These are phyloP conservation scores for Andrena fulva DNA, from an alignment of 2,888 invertebrate species.

Conservation along the genomic window DNA sequence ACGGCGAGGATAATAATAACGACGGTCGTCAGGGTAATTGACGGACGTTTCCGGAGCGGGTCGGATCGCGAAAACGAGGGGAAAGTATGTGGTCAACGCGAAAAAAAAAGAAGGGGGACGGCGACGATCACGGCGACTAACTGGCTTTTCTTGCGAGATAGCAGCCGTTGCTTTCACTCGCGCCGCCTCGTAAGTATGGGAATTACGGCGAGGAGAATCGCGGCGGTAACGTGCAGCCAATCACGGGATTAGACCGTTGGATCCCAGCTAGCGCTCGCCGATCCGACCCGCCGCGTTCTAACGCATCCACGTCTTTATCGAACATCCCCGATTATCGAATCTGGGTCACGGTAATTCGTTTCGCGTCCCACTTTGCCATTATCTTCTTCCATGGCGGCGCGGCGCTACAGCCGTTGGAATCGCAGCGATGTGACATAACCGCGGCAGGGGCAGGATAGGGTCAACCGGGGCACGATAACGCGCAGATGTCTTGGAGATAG, in stretches of 20 bases:
- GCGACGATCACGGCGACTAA: slow-evolving; percentile 19
- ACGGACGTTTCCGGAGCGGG: slow-evolving; percentile 4
- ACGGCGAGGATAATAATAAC: neutral
- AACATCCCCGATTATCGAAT: slow-evolving; percentile 63
- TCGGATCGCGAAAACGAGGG: slow-evolving; percentile 58
- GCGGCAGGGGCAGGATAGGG: slow-evolving; percentile 28
- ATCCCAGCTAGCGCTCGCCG: neutral
- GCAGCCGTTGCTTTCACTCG: slow-evolving; percentile 67
- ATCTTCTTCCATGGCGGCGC: slow-evolving; percentile 46
- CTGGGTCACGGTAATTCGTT: slow-evolving; percentile 70
- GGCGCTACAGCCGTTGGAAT: slow-evolving; percentile 9
- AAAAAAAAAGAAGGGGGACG: slow-evolving; percentile 10
- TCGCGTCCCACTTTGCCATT: slow-evolving; percentile 63
- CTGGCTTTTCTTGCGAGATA: slow-evolving; percentile 61
- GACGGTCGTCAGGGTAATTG: neutral
- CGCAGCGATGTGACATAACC: slow-evolving; percentile 50
- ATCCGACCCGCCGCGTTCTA: neutral
- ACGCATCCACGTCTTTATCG: slow-evolving; percentile 57
- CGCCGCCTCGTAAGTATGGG: slow-evolving; percentile 9
- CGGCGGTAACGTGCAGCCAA: slow-evolving; percentile 12
- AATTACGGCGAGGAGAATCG: slow-evolving; percentile 19
- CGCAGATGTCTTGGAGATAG: neutral
- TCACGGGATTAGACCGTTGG: neutral
- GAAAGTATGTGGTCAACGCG: slow-evolving; percentile 65
- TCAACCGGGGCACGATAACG: slow-evolving; percentile 38